These are phyloP conservation scores for Pseudococcus jackbeardsleyi DNA, from an alignment of 2,888 invertebrate genomes.

Conservation along the genomic window DNA sequence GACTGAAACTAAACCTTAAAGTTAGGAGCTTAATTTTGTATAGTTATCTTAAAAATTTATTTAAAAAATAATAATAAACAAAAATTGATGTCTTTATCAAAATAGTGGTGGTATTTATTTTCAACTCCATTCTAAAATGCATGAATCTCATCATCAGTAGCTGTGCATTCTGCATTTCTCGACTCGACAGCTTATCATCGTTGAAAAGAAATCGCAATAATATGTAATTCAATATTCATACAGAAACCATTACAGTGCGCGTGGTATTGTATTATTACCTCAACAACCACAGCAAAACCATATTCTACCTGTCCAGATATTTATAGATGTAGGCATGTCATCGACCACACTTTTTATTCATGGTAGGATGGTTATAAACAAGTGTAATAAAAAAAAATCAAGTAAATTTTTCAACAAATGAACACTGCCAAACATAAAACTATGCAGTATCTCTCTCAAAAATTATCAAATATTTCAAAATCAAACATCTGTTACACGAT, in stretches of 20 bases:
- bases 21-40: too few species aligned
- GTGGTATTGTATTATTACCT: not conserved
- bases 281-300: not conserved
- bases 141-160: too few species aligned
- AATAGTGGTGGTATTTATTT: too few species aligned
- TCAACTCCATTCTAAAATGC: too few species aligned
- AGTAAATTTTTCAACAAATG: not conserved
- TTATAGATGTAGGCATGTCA: not conserved
- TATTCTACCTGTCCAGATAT: not conserved
- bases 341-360: too few species aligned
- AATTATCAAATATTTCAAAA: constrained; percentile 43
- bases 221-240: constrained; percentile 22
- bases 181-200: not conserved
- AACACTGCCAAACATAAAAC: not conserved
- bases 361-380: too few species aligned
- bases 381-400: not conserved
- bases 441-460: not conserved
- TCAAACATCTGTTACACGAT: constrained; percentile 45
- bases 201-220: not conserved
- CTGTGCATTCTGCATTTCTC: too few species aligned
- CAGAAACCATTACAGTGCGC: not conserved
- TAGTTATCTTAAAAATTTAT: too few species aligned
- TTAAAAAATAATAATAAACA: too few species aligned
- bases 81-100: too few species aligned
- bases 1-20: too few species aligned